These are phyloP conservation scores for Melopsittacus undulatus DNA, from an alignment of 2,797 vertebrate species.

Conservation along the genomic window DNA sequence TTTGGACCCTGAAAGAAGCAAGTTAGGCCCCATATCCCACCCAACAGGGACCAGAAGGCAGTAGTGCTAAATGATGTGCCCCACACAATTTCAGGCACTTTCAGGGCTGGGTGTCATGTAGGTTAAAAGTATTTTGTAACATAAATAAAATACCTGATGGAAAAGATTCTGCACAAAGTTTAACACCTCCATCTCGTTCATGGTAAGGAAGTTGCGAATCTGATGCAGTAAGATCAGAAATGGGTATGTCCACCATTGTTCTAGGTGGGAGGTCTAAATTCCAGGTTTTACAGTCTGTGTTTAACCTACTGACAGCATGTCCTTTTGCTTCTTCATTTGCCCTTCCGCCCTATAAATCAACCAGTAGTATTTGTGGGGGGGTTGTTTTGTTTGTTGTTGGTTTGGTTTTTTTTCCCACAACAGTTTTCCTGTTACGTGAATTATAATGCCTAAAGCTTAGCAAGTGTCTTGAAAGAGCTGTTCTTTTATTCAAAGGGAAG, in stretches of 20 bases:
- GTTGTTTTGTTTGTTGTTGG: neutral
- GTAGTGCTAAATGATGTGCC: neutral
- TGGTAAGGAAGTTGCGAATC: neutral
- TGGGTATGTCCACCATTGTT: neutral
- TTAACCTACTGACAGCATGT: neutral
- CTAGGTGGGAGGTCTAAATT: neutral
- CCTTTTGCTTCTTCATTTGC: neutral
- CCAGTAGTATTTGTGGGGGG: neutral
- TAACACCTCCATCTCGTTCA: neutral
- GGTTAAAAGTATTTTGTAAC: neutral
- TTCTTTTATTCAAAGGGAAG: slow-evolving; percentile 19
- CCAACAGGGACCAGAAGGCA: neutral
- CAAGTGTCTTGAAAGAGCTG: neutral
- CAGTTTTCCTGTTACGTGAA: neutral
- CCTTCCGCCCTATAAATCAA: neutral
- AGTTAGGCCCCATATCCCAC: neutral
- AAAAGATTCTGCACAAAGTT: neutral
- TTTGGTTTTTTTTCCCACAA: neutral
- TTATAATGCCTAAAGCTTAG: neutral
- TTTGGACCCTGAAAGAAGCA: neutral
- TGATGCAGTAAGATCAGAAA: neutral
- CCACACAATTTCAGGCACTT: neutral
- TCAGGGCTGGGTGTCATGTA: neutral
- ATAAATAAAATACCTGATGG: neutral
- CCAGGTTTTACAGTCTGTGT: neutral